Base-by-base conservation (phyloP, 2,113 vertebrate genomes). In the Sinocyclocheilus anophthalmus region DNA sequence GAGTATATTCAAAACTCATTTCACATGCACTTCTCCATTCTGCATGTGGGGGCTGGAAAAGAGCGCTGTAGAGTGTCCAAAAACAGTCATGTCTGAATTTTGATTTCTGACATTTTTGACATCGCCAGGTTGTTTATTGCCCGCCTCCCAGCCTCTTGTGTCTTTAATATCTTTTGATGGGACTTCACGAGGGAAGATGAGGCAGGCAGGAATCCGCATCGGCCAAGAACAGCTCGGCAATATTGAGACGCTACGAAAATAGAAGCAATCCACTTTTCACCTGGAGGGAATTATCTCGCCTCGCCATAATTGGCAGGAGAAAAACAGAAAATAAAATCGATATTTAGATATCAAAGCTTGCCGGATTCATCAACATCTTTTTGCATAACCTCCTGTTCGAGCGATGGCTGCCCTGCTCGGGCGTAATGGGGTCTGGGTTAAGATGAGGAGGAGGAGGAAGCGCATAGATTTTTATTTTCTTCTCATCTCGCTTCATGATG, bases 231-330 rank as follows among this genome's bases (percentile, higher is more conserved):
- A n/a, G 76, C 81, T 83, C 85, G 33, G 87, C 65, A 85, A 89
- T 91, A 91, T 90, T 87, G 84, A 91, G 33, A 80, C 8, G 9
- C 1, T n/a, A 78, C 48, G 1, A 69, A 53, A 92, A 91, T 86
- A 88, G 88, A 91, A 90, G 65, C 84, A 88, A 79, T 90, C 87
- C 76, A 76, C 82, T 63, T 89, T 91, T 88, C 82, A 88, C 88
- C 88, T 90, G 73, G 45, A 61, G 84, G 90, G 91, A 93, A 92
- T 92, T 89, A 94, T 91, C 82, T 85, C 20, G 70, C 85, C 33
- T n/a, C 59, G 83, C 48, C 82, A 83, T 92, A 94, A 93, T 92
- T 93, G 89, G 87, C 89, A 92, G 86, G 87, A 89, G 87, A 87
- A 83, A 86, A 89, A 88, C 33, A 57, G 82, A 39, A 88, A 93